Conservation (phyloP, 2,113 vertebrate species). For the Galemys pyrenaicus region DNA sequence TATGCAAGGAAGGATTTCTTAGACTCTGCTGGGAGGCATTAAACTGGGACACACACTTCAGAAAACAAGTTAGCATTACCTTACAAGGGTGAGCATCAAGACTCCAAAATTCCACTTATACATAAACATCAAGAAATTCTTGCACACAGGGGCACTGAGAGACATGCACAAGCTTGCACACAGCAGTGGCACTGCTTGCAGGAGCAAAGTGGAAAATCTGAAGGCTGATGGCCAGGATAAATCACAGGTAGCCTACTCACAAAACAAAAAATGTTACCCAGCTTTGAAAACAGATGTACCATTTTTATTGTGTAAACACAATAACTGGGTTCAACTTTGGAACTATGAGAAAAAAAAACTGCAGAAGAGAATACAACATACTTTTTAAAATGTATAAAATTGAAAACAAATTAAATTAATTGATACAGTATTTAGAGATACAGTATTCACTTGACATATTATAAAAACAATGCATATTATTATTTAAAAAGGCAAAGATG, state of each 20-base stretch:
- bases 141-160: background rate
- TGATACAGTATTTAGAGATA: background rate
- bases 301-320: background rate
- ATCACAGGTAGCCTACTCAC: background rate
- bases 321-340: background rate
- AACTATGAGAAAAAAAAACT: background rate
- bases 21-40: background rate
- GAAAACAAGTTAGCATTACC: background rate
- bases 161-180: too few species aligned
- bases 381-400: background rate
- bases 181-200: background rate
- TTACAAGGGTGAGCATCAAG: background rate
- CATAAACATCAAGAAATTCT: too few species aligned
- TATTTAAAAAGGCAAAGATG: constrained; percentile 9
- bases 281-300: background rate
- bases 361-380: background rate
- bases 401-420: background rate
- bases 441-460: background rate
- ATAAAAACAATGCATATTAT: background rate
- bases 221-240: background rate
- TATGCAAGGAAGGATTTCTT: rapidly evolving
- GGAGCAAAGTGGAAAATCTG: background rate
- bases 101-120: background rate
- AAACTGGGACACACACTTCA: background rate
- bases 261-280: background rate